phyloP scores from a whole-genome alignment of 2,113 vertebrate genomes.

The Neogobius melanostomus region DNA sequence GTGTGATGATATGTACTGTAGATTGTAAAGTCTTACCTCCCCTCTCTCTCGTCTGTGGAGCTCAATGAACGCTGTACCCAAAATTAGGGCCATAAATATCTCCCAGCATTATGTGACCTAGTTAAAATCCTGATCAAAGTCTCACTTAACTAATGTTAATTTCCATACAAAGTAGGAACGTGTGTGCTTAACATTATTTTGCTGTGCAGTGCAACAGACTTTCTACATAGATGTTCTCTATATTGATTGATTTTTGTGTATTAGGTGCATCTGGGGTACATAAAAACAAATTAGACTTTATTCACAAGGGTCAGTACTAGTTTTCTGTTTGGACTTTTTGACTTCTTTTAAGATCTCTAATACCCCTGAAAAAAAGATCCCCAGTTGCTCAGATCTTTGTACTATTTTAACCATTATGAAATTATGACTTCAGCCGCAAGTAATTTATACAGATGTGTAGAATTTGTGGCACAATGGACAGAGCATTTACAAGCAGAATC shows the following conservation, averaged over 20 bases:
- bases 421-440: neutral
- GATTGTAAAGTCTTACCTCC: slow-evolving; percentile 13
- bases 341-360: no score
- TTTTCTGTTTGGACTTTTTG: no score
- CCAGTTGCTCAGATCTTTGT: no score
- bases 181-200: neutral
- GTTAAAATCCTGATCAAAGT: neutral
- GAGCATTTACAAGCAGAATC: neutral
- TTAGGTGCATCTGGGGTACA: no score
- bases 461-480: neutral
- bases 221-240: no score
- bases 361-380: no score
- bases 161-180: neutral
- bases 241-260: no score
- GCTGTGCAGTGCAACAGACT: no score
- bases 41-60: slow-evolving; percentile 15
- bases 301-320: no score
- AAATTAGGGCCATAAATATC: neutral
- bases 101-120: neutral
- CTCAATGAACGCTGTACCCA: neutral
- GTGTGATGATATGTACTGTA: slow-evolving; percentile 32
- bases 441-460: no score
- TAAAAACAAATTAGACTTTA: no score
- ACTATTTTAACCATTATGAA: no score
- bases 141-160: neutral